Conservation (phyloP, 2,113 vertebrate genomes). For the Pica pica region DNA sequence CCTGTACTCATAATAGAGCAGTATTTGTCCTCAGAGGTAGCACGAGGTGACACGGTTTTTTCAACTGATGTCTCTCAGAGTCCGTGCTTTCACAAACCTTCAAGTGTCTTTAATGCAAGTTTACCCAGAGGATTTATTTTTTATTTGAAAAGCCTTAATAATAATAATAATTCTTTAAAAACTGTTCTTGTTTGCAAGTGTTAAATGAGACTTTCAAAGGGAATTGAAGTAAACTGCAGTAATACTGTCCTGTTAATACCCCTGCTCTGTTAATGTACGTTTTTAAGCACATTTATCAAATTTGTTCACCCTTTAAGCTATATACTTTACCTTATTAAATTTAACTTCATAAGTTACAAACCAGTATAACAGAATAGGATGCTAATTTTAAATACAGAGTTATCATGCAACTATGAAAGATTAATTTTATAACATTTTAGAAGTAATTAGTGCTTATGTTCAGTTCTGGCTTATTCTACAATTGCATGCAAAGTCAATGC, state of each 20-base stretch:
- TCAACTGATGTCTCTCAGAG: constrained; percentile 29
- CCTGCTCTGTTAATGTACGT: background rate
- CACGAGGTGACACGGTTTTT: background rate
- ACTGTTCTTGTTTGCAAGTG: background rate
- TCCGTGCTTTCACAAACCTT: constrained; percentile 45
- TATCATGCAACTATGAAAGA: background rate
- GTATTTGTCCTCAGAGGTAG: constrained; percentile 22
- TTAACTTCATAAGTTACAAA: background rate
- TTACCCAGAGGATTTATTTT: constrained; percentile 14
- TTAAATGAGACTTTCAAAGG: constrained; percentile 1
- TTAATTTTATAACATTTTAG: background rate
- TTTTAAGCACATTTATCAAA: background rate
- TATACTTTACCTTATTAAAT: background rate
- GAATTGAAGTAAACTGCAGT: background rate
- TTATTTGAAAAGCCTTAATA: constrained; percentile 68
- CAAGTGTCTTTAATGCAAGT: constrained; percentile 62
- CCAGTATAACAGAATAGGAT: background rate
- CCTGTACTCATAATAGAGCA: background rate
- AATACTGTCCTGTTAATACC: background rate
- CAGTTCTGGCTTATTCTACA: background rate
- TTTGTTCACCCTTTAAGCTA: background rate
- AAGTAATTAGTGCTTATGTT: background rate
- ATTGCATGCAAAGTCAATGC: background rate
- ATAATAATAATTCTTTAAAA: constrained; percentile 42
- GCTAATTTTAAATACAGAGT: background rate